Conservation (phyloP, 2,888 invertebrate genomes). For the Cheilosia vulpina region DNA sequence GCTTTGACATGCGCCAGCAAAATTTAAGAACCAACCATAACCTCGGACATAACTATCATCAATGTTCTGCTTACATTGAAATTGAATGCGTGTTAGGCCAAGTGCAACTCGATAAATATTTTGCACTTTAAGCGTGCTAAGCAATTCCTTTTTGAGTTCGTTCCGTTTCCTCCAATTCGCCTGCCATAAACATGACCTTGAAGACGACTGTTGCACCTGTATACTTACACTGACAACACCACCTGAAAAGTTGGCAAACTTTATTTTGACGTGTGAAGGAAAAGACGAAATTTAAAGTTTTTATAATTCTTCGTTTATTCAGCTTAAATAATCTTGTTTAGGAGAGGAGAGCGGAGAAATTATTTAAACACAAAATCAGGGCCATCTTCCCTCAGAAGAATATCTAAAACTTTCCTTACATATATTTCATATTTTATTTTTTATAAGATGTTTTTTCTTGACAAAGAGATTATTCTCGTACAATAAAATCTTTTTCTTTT, state of each 20-base stretch:
- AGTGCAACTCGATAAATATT: too few relatives aligned
- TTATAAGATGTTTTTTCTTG: constrained; percentile 51
- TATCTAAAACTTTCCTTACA: constrained; percentile 64
- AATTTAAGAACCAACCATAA: too few relatives aligned
- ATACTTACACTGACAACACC: neutral
- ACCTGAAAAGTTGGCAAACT: neutral
- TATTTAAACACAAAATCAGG: constrained; percentile 59
- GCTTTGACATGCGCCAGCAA: too few relatives aligned
- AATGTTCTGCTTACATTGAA: too few relatives aligned
- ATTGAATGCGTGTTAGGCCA: too few relatives aligned
- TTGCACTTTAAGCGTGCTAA: too few relatives aligned
- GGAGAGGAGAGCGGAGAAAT: constrained; percentile 25
- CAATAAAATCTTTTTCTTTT: constrained; percentile 41
- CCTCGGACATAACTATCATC: too few relatives aligned
- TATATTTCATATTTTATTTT: constrained; percentile 45
- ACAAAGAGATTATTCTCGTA: constrained; percentile 55
- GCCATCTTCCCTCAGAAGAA: constrained; percentile 58
- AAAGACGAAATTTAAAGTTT: constrained; percentile 21
- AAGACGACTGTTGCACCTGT: neutral
- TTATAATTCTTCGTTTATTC: constrained; percentile 70
- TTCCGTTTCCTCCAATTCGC: too few relatives aligned
- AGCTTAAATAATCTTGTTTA: constrained; percentile 64
- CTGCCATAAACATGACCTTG: too few relatives aligned
- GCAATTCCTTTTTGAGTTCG: too few relatives aligned
- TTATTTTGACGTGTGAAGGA: neutral